Conservation (phyloP, 2,113 vertebrate species). For the Crotalus helleri region DNA sequence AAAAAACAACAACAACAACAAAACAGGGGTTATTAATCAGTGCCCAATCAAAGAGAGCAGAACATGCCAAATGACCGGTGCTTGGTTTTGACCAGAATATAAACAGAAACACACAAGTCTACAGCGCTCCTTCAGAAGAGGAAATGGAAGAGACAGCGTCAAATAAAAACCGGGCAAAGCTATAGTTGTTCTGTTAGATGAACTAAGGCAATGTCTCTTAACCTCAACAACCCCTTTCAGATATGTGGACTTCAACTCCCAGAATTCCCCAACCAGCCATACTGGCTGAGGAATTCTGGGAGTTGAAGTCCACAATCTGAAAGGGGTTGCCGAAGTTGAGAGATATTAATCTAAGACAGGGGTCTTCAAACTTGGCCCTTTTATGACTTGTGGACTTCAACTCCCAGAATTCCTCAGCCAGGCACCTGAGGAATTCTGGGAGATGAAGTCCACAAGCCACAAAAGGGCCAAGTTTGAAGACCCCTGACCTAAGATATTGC, state of each 20-base stretch:
- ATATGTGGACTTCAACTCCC: not conserved
- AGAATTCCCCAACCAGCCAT: not conserved
- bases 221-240: not conserved
- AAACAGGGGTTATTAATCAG: slow-evolving; percentile 23
- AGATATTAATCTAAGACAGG: too few species aligned
- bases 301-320: too few species aligned
- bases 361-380: too few species aligned
- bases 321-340: too few species aligned
- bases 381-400: too few species aligned
- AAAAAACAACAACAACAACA: not conserved
- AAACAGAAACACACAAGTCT: not conserved
- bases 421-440: too few species aligned
- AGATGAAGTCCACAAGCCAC: too few species aligned
- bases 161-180: not conserved
- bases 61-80: not conserved
- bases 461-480: too few species aligned
- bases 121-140: not conserved
- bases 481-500: not conserved
- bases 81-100: not conserved
- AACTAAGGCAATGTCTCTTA: not conserved
- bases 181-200: not conserved
- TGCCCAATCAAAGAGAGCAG: not conserved
- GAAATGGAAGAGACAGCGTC: not conserved
- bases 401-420: too few species aligned
- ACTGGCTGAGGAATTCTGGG: too few species aligned